Evolutionary conservation across 2,797 vertebrate species (phyloP).

Genomic region (Tapirus indicus): DNA sequence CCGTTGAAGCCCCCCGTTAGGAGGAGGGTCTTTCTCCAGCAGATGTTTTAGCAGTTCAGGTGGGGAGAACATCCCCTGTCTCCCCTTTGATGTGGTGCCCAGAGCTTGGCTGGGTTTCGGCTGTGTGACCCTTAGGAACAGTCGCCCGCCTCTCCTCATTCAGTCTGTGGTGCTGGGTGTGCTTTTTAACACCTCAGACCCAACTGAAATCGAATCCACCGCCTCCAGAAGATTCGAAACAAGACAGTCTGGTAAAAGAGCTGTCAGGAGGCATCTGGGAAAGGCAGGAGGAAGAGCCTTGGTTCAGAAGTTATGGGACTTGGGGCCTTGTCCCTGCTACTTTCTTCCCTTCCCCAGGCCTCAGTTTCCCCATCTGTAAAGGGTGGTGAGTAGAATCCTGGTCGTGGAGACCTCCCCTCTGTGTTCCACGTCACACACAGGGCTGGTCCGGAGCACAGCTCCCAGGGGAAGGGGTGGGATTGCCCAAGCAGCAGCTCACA

Average conservation of each 20-base stretch:
- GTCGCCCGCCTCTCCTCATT: neutral
- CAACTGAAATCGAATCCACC: neutral
- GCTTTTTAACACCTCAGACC: slow-evolving; percentile 46
- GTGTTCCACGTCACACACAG: accelerated
- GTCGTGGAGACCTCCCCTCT: neutral
- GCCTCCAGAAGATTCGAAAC: slow-evolving; percentile 23
- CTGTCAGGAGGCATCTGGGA: neutral
- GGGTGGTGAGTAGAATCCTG: neutral
- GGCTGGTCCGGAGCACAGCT: neutral
- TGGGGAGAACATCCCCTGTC: neutral
- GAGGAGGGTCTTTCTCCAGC: neutral
- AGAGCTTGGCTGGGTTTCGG: neutral
- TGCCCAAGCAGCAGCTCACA: neutral
- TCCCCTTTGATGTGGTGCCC: slow-evolving; percentile 35
- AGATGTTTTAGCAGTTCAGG: slow-evolving; percentile 42
- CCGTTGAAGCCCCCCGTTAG: neutral
- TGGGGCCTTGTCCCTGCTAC: neutral
- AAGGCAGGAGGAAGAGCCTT: neutral
- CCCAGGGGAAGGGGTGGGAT: neutral
- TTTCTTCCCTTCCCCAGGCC: neutral
- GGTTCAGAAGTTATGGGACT: neutral
- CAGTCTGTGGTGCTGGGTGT: neutral
- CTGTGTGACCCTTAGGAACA: neutral
- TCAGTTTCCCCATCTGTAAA: neutral
- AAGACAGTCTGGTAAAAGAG: slow-evolving; percentile 15